Evolutionary conservation across 2,113 vertebrate species (phyloP).

Genomic region (Aptenodytes patagonicus): DNA sequence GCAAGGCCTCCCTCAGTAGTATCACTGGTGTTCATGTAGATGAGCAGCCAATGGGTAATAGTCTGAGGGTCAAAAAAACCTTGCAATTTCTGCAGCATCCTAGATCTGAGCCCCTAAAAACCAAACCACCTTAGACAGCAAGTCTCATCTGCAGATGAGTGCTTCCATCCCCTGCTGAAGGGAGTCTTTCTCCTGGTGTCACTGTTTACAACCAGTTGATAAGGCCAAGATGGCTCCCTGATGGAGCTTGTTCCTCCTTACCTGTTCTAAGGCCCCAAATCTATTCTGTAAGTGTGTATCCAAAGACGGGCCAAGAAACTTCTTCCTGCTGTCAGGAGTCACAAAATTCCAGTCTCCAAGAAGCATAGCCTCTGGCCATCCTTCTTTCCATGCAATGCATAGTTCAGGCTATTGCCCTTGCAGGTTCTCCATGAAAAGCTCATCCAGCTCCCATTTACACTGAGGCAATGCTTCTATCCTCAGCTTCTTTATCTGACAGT

Average conservation of each 20-base stretch:
- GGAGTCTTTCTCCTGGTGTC: neutral
- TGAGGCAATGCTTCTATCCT: neutral
- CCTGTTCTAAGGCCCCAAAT: neutral
- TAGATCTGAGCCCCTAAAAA: neutral
- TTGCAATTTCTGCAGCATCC: neutral
- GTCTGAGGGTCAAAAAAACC: neutral
- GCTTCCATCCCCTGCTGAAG: neutral
- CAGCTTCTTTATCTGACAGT: neutral
- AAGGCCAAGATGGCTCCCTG: neutral
- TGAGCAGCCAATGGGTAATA: neutral
- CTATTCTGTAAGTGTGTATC: neutral
- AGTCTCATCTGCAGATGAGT: neutral
- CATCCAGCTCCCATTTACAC: neutral
- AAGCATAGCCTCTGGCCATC: neutral
- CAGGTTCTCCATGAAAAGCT: neutral
- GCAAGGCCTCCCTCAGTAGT: neutral
- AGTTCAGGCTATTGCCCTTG: neutral
- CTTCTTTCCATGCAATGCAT: neutral
- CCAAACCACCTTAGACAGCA: neutral
- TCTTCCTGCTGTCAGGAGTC: neutral
- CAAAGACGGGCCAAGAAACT: neutral
- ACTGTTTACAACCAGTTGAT: neutral
- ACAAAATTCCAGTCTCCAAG: neutral
- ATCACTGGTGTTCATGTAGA: neutral
- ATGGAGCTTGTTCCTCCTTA: neutral